These are phyloP conservation scores for Scaptomyza parva DNA, from an alignment of 2,888 invertebrate species.

Conservation along the genomic window DNA sequence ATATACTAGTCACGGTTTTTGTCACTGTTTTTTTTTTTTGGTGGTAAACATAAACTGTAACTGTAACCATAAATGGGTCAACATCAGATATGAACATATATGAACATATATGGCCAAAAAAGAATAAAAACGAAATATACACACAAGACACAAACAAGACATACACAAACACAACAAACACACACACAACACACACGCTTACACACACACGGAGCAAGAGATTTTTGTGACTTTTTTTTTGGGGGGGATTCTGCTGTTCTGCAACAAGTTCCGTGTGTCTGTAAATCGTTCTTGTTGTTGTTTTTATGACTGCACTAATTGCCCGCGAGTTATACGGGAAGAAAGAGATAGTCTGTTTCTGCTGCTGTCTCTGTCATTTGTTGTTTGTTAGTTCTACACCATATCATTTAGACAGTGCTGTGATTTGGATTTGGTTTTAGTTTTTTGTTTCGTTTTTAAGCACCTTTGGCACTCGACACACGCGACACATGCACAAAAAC, in stretches of 20 bases:
- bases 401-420: slow-evolving; percentile 41
- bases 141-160: not conserved
- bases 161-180: not conserved
- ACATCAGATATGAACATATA: not conserved
- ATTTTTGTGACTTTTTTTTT: slow-evolving; percentile 3
- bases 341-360: too few species aligned
- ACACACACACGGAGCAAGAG: not conserved
- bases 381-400: slow-evolving; percentile 1
- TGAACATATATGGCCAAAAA: slow-evolving; percentile 4
- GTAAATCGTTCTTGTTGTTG: slow-evolving; percentile 1
- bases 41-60: slow-evolving; percentile 17
- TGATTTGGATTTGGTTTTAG: slow-evolving; percentile 63
- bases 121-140: not conserved
- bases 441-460: too few species aligned
- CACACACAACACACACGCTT: not conserved
- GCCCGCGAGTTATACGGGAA: not conserved
- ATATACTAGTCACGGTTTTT: not conserved
- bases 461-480: slow-evolving; percentile 49
- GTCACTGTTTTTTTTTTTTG: slow-evolving; percentile 10
- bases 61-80: slow-evolving; percentile 55
- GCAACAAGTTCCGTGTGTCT: slow-evolving; percentile 72
- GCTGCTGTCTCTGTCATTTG: not conserved
- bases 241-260: slow-evolving; percentile 39
- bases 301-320: slow-evolving; percentile 28
- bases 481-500: slow-evolving; percentile 40